phyloP scores from a whole-genome alignment of 2,113 vertebrate genomes.

The Limnothrissa miodon region DNA sequence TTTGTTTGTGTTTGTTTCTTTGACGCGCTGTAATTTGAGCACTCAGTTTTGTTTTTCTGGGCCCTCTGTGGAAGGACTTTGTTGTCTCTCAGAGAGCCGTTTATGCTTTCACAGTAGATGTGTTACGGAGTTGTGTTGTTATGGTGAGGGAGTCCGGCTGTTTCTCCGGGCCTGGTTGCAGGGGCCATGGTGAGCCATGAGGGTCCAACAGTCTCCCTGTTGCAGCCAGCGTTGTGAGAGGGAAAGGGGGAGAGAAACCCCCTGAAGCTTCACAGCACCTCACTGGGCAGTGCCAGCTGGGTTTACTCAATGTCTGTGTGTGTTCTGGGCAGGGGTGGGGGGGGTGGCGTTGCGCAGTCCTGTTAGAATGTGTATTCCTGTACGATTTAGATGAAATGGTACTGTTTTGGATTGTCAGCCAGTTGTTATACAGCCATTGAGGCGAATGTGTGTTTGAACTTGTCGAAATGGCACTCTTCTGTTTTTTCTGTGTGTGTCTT shows the following conservation, averaged over 20 bases:
- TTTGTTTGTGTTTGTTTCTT: constrained; percentile 15
- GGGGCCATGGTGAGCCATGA: background rate
- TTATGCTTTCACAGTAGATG: background rate
- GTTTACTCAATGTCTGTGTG: background rate
- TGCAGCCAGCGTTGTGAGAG: background rate
- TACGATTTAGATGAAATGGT: background rate
- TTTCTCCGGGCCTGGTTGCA: background rate
- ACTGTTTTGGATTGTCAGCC: background rate
- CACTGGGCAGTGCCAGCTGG: background rate
- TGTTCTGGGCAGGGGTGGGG: background rate
- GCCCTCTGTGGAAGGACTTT: background rate
- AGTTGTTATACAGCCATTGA: too few relatives aligned
- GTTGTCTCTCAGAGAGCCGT: background rate
- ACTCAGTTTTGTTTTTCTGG: background rate
- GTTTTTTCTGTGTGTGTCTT: constrained; percentile 3
- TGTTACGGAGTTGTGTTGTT: background rate
- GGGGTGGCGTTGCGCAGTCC: too few relatives aligned
- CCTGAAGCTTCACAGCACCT: background rate
- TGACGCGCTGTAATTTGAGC: constrained; percentile 4
- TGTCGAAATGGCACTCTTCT: background rate
- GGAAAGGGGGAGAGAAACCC: background rate
- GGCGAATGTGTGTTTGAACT: background rate
- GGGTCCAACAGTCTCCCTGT: background rate
- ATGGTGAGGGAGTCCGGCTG: background rate
- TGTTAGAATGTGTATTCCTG: background rate